Evolutionary conservation across 2,113 vertebrate genomes (phyloP).

Genomic region (Rafetus swinhoei): DNA sequence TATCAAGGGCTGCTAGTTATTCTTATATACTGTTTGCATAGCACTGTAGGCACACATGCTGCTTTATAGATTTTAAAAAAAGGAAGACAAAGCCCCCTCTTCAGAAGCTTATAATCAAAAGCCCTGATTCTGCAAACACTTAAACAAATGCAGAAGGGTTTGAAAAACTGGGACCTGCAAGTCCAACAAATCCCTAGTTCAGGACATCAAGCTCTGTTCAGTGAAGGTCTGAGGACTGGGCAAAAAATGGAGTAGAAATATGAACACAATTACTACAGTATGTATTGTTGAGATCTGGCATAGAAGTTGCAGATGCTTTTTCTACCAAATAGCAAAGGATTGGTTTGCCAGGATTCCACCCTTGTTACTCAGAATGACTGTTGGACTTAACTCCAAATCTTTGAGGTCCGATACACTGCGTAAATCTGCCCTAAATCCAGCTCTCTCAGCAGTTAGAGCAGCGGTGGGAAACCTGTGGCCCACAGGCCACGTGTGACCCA

Average conservation of each 20-base stretch:
- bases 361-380: neutral
- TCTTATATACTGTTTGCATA: neutral
- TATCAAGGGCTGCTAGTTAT: too few species aligned
- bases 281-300: neutral
- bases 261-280: neutral
- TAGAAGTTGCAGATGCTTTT: neutral
- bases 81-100: neutral
- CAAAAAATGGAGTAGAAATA: neutral
- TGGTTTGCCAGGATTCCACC: neutral
- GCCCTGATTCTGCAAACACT: neutral
- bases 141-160: fast-evolving
- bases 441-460: neutral
- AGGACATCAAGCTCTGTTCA: neutral
- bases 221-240: neutral
- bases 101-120: neutral
- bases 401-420: neutral
- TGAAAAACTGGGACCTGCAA: fast-evolving
- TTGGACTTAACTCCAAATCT: neutral
- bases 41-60: neutral
- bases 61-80: neutral
- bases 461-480: too few species aligned
- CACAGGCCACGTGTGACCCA: too few species aligned
- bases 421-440: neutral
- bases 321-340: neutral
- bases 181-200: neutral